Base-by-base conservation (phyloP, 1,140 invertebrate genomes). In the Drosophila ercepeae region DNA sequence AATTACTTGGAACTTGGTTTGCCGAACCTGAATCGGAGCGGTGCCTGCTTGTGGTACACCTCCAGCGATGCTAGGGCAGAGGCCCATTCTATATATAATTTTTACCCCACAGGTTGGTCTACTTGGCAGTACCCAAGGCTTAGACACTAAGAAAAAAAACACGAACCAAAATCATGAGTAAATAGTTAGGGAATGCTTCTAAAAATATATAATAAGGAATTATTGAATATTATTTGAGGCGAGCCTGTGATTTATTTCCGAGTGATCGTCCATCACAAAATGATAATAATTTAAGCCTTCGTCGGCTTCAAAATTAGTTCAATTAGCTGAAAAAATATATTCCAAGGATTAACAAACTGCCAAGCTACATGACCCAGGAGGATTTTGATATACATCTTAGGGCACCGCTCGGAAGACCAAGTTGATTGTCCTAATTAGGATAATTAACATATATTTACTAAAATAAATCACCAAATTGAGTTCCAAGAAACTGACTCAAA, bases 211-310 rank as follows among this genome's bases (percentile, higher is more conserved):
- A n/a, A n/a, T n/a, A n/a, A n/a, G n/a, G 27, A 27, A 27, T 7
- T 27, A 0, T 27, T 36, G n/a, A n/a, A n/a, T n/a, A n/a, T n/a
- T n/a, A n/a, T 34, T 34, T 13, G 5, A 34, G n/a, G 32, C 2
- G 21, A 21, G 21, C 21, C 21, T 34, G 3, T 2, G 11, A 13
- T 11, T 3, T 13, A 1, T 11, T 34, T 39, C 4, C 16, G 6
- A 8, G 0, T 11, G 5, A 18, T 42, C 3, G 0, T 19, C 14
- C 16, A 39, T 14, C 8, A 25, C 4, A 2, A 34, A 46, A 69
- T 76, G 60, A 25, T 86, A 88, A 86, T 74, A 54, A 18, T 59
- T 60, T 50, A 27, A 57, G 51, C 82, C 81, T 81, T 84, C 71
- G 5, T 14, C 5, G 2, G 25, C 16, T 1, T 18, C 27, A 11